Evolutionary conservation across 2,888 invertebrate genomes (phyloP), one percentile per base, ranked within the genome.

Genomic region (Aradus depressus): DNA sequence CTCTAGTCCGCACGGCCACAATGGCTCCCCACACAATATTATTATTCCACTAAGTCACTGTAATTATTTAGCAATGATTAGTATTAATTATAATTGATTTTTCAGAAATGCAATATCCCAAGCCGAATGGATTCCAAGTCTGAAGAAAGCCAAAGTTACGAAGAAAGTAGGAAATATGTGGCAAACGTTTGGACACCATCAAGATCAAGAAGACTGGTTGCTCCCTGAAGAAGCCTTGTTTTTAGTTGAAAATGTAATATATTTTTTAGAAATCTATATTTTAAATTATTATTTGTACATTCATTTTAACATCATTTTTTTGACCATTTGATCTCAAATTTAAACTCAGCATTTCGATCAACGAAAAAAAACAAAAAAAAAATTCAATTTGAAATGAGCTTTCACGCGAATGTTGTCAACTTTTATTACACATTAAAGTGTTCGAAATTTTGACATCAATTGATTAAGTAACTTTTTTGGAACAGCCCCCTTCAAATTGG

Each of bases 151-250:
- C 1, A 70, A 70, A 62, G 76, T 79, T 0, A 74, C 68, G 1
- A 72, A 74, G 58, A 70, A 70, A 57, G 66, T 66, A 28, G 78
- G 79, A 1, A 68, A 74, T 4, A 68, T 73, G 50, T 79, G 77
- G 77, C 69, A 72, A 47, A 73, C 67, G 56, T 65, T 76, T 54
- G 78, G 79, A 1, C 70, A 72, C 51, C 70, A 70, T 60, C 64
- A 69, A 18, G 70, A 72, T 31, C 66, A 68, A 23, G 65, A 64
- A 45, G 62, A 75, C 3, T 75, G 70, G 63, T 65, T 83, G 2
- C 67, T 70, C 42, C 79, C 81, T 2, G 81, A 81, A 66, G 82
- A 82, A 69, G 72, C 78, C 31, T 66, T 82, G 35, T 75, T 72
- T 63, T 67, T 82, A 41, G 67, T 82, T 62, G 82, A 82, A 74